These are phyloP conservation scores for Blomia tropicalis DNA, from an alignment of 2,888 invertebrate species.

Conservation along the genomic window DNA sequence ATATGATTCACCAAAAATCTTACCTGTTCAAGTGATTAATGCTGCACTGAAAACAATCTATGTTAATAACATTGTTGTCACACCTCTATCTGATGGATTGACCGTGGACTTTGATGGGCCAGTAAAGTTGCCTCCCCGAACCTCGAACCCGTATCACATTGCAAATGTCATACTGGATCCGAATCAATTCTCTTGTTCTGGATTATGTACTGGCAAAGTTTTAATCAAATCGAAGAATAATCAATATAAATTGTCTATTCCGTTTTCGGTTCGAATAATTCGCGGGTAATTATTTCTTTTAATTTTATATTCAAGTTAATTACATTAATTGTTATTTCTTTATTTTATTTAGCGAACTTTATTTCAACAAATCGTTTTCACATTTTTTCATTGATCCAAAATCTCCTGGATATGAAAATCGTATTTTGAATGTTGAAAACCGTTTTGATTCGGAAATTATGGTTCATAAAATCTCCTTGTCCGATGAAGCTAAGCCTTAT, in stretches of 20 bases:
- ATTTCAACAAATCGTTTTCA: neutral
- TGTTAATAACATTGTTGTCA: conserved; percentile 43
- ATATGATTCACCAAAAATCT: conserved; percentile 46
- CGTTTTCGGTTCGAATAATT: conserved; percentile 45
- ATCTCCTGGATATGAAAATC: conserved; percentile 18
- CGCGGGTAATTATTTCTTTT: conserved; percentile 35
- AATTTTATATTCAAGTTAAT: neutral
- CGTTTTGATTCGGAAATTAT: conserved; percentile 55
- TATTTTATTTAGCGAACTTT: neutral
- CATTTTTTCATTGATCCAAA: conserved; percentile 17
- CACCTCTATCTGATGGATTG: conserved; percentile 49
- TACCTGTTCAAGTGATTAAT: conserved; percentile 50
- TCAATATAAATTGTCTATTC: conserved; percentile 44
- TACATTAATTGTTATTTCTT: neutral
- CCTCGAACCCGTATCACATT: conserved; percentile 18
- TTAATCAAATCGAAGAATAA: conserved; percentile 40
- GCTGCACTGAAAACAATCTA: conserved; percentile 51
- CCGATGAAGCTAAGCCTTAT: conserved; percentile 44
- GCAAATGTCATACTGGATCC: conserved; percentile 20
- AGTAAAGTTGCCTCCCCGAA: conserved; percentile 48
- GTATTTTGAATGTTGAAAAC: conserved; percentile 51
- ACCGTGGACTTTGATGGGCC: conserved; percentile 46
- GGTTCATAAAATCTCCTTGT: conserved; percentile 52
- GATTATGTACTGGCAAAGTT: conserved; percentile 39
- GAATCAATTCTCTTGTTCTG: conserved; percentile 29